A percentile compares a stretch with the other conserved stretches of the same genome.
These are phyloP conservation scores for Hippocampus kuda DNA, from an alignment of 2,797 vertebrate genomes.

Conservation along the genomic window DNA sequence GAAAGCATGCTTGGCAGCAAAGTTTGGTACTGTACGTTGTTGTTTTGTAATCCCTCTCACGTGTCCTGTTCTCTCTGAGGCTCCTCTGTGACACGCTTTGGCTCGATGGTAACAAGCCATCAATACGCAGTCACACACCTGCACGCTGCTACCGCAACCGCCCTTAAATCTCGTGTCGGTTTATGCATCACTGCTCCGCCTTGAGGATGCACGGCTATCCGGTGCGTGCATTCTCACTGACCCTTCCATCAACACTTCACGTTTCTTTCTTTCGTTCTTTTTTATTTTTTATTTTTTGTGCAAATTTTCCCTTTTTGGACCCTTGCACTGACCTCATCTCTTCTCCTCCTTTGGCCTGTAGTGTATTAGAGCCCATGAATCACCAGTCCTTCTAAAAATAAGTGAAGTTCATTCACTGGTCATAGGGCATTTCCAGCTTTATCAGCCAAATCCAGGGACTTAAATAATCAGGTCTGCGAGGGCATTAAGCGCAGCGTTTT, in stretches of 20 bases:
- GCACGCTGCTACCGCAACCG: constrained; percentile 39
- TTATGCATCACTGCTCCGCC: constrained; percentile 69
- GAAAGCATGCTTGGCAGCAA: constrained; percentile 39
- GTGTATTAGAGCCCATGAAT: constrained; percentile 46
- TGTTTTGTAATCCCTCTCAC: constrained; percentile 18
- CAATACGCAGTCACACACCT: constrained; percentile 63
- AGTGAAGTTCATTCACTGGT: constrained; percentile 62
- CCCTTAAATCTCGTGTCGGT: constrained; percentile 64
- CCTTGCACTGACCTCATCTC: constrained; percentile 13
- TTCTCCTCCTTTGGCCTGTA: constrained; percentile 28
- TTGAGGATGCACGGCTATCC: constrained; percentile 64
- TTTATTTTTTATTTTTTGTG: constrained; percentile 24
- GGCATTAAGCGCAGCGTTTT: constrained; percentile 36
- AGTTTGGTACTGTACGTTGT: constrained; percentile 31
- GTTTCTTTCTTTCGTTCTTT: constrained; percentile 31
- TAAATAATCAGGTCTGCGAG: constrained; percentile 52
- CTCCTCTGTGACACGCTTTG: constrained; percentile 45
- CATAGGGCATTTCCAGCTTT: constrained; percentile 62
- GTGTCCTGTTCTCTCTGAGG: constrained; percentile 40
- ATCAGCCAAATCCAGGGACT: constrained; percentile 57
- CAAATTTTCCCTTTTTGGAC: constrained; percentile 18
- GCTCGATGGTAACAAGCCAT: constrained; percentile 27
- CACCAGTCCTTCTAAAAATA: constrained; percentile 45
- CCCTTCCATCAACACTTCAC: constrained; percentile 39
- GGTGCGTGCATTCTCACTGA: constrained; percentile 51